A percentile compares a stretch with the other conserved stretches of the same genome.
Conservation (phyloP, 35 echinoderm and acorn worm genomes). For the Stichopus chloronotus region DNA sequence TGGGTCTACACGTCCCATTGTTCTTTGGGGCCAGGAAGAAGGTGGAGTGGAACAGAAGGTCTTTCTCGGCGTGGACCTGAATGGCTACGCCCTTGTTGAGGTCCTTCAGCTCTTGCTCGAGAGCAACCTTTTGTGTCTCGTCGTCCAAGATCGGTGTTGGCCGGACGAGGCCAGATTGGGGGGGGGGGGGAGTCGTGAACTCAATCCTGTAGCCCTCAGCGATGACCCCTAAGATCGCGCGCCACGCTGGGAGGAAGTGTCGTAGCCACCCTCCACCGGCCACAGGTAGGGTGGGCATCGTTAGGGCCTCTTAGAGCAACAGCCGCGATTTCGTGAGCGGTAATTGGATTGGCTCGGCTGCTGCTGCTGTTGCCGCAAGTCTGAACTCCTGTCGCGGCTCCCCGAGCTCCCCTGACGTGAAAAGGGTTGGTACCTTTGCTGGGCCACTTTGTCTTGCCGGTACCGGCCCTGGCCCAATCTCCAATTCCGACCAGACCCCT, state of each 20-base stretch:
- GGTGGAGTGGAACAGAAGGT: no score
- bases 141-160: no score
- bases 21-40: neutral
- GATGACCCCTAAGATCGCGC: neutral
- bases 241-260: neutral
- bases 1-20: neutral
- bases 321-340: no score
- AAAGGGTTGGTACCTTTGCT: neutral
- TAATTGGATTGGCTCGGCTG: neutral
- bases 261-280: neutral
- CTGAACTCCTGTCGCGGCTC: neutral
- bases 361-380: neutral
- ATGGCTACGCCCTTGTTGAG: neutral
- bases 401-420: neutral
- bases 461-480: neutral
- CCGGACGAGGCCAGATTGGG: no score
- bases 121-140: neutral
- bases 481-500: no score
- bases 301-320: no score
- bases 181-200: neutral
- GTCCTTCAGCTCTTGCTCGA: no score
- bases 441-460: neutral
- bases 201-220: neutral
- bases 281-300: neutral
- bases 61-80: neutral